Evolutionary conservation across 2,888 invertebrate genomes (phyloP).

Genomic region (Branchellion lobata): DNA sequence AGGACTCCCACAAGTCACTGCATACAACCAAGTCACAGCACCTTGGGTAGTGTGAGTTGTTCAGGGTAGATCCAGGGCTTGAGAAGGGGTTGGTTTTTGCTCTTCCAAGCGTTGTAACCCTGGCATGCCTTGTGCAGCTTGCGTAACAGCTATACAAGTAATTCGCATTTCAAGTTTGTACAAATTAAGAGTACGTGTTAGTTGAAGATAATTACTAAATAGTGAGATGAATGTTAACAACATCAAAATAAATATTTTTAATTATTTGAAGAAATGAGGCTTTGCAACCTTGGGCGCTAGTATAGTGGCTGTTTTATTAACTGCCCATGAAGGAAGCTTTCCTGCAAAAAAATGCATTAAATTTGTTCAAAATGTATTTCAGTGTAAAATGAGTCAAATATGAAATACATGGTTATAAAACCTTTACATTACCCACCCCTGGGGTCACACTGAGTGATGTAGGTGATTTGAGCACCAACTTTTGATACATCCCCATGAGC

Average conservation of each 20-base stretch:
- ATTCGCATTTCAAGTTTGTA: no score
- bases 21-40: background rate
- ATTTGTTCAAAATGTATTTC: no score
- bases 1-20: no score
- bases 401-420: no score
- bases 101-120: conserved; percentile 81
- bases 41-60: conserved; percentile 71
- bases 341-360: conserved; percentile 56
- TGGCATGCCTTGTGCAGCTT: conserved; percentile 70
- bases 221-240: no score
- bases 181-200: no score
- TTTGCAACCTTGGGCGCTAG: conserved; percentile 74
- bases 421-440: conserved; percentile 70
- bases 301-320: conserved; percentile 82
- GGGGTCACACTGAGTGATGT: conserved; percentile 86
- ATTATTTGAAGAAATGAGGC: no score
- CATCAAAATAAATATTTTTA: no score
- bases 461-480: conserved; percentile 73
- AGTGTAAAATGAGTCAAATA: no score
- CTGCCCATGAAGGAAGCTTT: conserved; percentile 79
- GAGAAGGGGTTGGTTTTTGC: conserved; percentile 71
- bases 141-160: conserved; percentile 70
- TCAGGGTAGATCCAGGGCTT: conserved; percentile 88
- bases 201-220: no score
- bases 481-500: conserved; percentile 12